These are phyloP conservation scores for Iselma pallidipennis DNA, from an alignment of 2,888 invertebrate species.

Conservation along the genomic window DNA sequence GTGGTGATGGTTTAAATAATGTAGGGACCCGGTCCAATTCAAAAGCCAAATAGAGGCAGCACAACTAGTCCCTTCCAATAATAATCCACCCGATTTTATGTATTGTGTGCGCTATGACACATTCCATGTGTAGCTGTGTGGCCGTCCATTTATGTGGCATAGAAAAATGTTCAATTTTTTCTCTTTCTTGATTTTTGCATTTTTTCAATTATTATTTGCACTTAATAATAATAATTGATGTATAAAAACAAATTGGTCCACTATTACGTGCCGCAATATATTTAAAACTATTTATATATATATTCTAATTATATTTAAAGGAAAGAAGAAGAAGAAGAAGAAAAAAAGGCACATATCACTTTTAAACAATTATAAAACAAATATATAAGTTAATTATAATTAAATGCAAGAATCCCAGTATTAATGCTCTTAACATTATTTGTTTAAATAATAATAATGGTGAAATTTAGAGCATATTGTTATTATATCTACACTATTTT, in stretches of 20 bases:
- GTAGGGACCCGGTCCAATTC: conserved; percentile 64
- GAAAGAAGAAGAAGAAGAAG: no score
- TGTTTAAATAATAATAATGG: conserved; percentile 12
- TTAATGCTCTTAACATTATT: conserved; percentile 24
- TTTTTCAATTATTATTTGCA: conserved; percentile 11
- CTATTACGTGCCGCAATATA: background rate
- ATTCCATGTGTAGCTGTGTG: conserved; percentile 44
- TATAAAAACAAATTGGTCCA: background rate
- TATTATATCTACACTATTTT: conserved; percentile 11
- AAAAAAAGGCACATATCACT: conserved; percentile 21
- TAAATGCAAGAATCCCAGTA: conserved; percentile 22
- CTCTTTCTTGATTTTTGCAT: conserved; percentile 27
- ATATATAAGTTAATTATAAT: conserved; percentile 11
- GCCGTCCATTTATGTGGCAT: conserved; percentile 55
- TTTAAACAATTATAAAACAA: conserved; percentile 1
- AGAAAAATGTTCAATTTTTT: conserved; percentile 25
- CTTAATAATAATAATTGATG: background rate
- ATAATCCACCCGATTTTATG: conserved; percentile 50
- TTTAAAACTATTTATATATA: background rate
- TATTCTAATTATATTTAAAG: background rate
- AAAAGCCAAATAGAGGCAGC: conserved; percentile 56
- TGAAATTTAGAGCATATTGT: conserved; percentile 13
- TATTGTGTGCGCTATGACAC: conserved; percentile 42
- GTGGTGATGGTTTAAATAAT: conserved; percentile 78
- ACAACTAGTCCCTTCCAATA: conserved; percentile 47